Evolutionary conservation across 2,113 vertebrate species (phyloP).

Genomic region (Dendrocopos noguchii): DNA sequence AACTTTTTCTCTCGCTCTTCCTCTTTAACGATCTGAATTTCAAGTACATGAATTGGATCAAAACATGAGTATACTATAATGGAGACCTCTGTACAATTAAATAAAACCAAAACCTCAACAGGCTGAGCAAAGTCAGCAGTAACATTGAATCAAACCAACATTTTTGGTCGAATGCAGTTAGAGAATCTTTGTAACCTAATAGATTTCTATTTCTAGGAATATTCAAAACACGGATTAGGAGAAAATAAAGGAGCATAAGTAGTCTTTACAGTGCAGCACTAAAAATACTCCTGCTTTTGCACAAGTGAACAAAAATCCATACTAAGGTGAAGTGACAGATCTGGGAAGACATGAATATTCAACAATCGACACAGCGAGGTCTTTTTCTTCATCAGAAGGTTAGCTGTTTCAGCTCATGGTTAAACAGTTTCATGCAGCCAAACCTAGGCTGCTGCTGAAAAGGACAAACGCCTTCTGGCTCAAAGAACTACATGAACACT

Average conservation of each 20-base stretch:
- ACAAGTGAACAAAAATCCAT: not conserved
- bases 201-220: not conserved
- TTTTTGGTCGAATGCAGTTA: not conserved
- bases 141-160: not conserved
- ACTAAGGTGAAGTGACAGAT: not conserved
- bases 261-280: not conserved
- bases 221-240: not conserved
- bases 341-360: not conserved
- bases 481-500: not conserved
- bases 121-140: not conserved
- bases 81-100: not conserved
- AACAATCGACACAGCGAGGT: rapidly evolving
- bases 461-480: not conserved
- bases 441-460: not conserved
- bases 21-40: conserved; percentile 84
- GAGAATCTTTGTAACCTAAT: rapidly evolving
- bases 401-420: not conserved
- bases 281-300: not conserved
- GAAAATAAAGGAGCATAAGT: not conserved
- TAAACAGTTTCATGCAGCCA: not conserved
- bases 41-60: not conserved
- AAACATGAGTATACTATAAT: not conserved
- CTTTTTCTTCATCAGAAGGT: not conserved
- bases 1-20: conserved; percentile 95
- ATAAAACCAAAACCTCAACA: not conserved